These are phyloP conservation scores for Cephalopterus ornatus DNA, from an alignment of 2,113 vertebrate species.

Conservation along the genomic window DNA sequence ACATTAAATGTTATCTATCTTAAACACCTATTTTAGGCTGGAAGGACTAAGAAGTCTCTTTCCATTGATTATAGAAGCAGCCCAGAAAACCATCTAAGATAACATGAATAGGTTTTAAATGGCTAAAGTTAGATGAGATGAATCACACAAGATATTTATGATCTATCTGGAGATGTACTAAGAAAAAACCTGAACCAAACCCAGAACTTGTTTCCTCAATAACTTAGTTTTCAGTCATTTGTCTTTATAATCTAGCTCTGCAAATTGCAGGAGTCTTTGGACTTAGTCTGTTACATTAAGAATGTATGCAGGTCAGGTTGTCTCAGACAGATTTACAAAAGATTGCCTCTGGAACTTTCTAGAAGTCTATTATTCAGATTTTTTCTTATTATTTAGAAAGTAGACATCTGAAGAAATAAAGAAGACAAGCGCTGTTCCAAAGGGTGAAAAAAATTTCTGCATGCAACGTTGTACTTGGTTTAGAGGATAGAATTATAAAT, in stretches of 20 bases:
- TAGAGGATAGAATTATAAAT: neutral
- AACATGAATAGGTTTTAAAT: neutral
- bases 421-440: neutral
- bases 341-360: neutral
- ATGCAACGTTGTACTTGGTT: neutral
- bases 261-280: neutral
- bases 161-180: neutral
- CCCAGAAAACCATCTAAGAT: neutral
- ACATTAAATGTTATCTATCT: constrained; percentile 41
- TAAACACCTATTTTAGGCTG: constrained; percentile 17
- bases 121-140: neutral
- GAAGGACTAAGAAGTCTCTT: neutral
- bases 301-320: neutral
- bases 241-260: neutral
- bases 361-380: neutral
- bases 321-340: neutral
- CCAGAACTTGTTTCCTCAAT: neutral
- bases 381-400: neutral
- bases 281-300: neutral
- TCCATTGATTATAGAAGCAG: neutral
- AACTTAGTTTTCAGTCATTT: neutral
- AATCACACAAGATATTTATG: neutral
- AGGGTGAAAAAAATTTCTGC: neutral
- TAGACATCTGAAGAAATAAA: neutral
- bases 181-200: neutral